Evolutionary conservation across 2,797 vertebrate genomes (phyloP).

Genomic region (Sebastes goodei): DNA sequence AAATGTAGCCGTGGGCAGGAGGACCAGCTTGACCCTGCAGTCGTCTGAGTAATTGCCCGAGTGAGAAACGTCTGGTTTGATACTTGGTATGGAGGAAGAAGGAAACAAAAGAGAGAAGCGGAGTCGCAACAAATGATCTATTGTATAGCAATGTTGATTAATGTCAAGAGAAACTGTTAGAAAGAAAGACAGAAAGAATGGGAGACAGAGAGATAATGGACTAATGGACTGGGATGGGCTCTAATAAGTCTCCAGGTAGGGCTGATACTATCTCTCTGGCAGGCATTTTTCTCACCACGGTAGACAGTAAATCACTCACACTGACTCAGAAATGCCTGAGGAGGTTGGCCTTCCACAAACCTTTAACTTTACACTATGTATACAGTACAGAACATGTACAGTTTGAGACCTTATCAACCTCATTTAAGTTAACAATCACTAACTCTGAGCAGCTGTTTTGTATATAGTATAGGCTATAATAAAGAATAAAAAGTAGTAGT

Average conservation of each 20-base stretch:
- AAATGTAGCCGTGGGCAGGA: constrained; percentile 49
- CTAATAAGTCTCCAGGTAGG: constrained; percentile 52
- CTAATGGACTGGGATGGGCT: constrained; percentile 54
- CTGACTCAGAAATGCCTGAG: constrained; percentile 22
- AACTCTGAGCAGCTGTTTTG: not conserved
- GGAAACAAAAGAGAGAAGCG: constrained; percentile 4
- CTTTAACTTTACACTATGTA: constrained; percentile 2
- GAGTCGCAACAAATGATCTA: constrained; percentile 7
- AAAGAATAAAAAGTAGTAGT: not conserved
- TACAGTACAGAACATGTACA: not conserved
- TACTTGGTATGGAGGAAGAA: constrained; percentile 1
- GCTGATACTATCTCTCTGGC: constrained; percentile 53
- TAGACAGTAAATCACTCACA: constrained; percentile 45
- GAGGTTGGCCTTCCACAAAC: not conserved
- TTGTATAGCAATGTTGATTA: constrained; percentile 23
- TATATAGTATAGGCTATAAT: not conserved
- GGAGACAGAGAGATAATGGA: constrained; percentile 31
- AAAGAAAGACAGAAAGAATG: constrained; percentile 1
- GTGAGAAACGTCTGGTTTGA: constrained; percentile 39
- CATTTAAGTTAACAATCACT: not conserved
- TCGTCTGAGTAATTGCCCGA: constrained; percentile 14
- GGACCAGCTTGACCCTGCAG: constrained; percentile 41
- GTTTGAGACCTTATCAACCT: not conserved
- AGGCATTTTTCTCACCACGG: constrained; percentile 39
- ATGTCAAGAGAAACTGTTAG: not conserved